Evolutionary conservation across 2,113 vertebrate genomes (phyloP).

Genomic region (Myrmophylax atrothorax): DNA sequence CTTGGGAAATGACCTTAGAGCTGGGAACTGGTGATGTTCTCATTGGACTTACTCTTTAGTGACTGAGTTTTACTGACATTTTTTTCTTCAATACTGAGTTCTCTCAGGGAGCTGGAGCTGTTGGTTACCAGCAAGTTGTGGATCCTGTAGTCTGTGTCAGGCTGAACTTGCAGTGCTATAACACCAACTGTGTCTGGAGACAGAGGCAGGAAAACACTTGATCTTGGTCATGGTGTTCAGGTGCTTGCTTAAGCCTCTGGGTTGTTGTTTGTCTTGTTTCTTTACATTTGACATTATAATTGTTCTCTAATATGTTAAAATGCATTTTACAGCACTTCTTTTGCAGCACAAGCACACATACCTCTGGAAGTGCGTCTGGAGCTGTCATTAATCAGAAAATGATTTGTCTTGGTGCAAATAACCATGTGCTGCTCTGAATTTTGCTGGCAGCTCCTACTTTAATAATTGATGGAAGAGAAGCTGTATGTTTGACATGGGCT

Average conservation of each 20-base stretch:
- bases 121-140: neutral
- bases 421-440: conserved; percentile 12
- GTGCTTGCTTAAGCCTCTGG: neutral
- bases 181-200: neutral
- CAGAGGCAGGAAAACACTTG: neutral
- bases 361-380: neutral
- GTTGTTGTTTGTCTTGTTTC: neutral
- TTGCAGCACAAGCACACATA: neutral
- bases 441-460: conserved; percentile 21
- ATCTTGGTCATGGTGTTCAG: neutral
- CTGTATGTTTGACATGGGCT: neutral
- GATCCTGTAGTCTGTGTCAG: neutral
- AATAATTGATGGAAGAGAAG: conserved; percentile 12
- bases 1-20: neutral
- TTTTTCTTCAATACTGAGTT: neutral
- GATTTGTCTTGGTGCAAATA: conserved; percentile 16
- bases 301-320: neutral
- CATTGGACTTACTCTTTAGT: neutral
- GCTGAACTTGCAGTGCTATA: neutral
- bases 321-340: neutral
- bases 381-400: conserved; percentile 45
- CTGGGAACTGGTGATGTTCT: neutral
- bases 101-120: neutral
- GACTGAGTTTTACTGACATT: neutral
- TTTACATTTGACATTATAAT: neutral